A percentile compares a stretch with the other conserved stretches of the same genome.
Evolutionary conservation across 2,113 vertebrate species (phyloP).

Genomic region (Abramis brama): DNA sequence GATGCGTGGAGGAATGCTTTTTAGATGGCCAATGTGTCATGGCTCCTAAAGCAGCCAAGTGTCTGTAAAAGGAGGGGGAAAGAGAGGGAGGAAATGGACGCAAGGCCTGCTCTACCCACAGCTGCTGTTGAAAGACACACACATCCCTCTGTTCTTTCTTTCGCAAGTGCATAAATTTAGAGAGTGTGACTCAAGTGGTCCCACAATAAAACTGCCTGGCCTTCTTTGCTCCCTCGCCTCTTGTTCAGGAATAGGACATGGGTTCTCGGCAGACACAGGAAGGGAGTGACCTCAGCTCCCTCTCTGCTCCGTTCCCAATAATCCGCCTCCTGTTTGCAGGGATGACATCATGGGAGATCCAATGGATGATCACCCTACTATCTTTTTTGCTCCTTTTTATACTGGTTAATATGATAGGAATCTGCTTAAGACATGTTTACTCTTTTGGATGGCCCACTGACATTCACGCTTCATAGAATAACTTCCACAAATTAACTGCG

Average conservation of each 20-base stretch:
- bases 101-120: conserved; percentile 65
- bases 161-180: conserved; percentile 62
- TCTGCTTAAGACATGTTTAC: background rate
- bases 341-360: conserved; percentile 57
- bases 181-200: conserved; percentile 62
- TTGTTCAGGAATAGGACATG: conserved; percentile 47
- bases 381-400: conserved; percentile 56
- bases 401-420: background rate
- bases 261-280: conserved; percentile 57
- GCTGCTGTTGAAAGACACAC: conserved; percentile 66
- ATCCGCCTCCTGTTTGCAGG: conserved; percentile 46
- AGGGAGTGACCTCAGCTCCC: conserved; percentile 57
- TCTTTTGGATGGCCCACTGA: background rate
- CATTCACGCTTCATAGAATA: background rate
- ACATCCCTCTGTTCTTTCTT: conserved; percentile 69
- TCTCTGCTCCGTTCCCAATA: conserved; percentile 42
- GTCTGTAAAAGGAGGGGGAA: conserved; percentile 43
- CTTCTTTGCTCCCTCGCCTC: conserved; percentile 37
- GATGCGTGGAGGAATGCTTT: conserved; percentile 61
- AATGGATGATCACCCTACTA: conserved; percentile 58
- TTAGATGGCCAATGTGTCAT: conserved; percentile 56
- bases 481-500: background rate
- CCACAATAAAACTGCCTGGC: conserved; percentile 53
- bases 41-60: conserved; percentile 52
- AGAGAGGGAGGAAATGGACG: conserved; percentile 38